Conservation (phyloP, 2,888 invertebrate genomes). For the Blastobasis adustella region DNA sequence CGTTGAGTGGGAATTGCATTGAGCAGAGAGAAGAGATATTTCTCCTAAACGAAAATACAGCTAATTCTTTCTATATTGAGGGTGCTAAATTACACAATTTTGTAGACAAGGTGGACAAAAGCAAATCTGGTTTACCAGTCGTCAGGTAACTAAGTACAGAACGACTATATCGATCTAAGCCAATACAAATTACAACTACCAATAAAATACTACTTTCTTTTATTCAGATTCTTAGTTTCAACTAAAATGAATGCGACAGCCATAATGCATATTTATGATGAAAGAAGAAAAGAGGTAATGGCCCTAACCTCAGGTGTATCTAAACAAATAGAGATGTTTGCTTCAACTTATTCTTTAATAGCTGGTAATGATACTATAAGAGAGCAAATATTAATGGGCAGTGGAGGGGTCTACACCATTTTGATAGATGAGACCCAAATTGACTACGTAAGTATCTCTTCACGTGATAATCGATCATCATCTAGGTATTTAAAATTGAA, state of each 20-base stretch:
- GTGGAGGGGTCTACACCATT: slow-evolving; percentile 46
- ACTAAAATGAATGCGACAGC: slow-evolving; percentile 21
- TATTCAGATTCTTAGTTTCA: slow-evolving; percentile 30
- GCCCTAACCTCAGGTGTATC: slow-evolving; percentile 25
- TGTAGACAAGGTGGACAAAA: slow-evolving; percentile 66
- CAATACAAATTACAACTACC: too few species aligned
- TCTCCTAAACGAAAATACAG: slow-evolving; percentile 38
- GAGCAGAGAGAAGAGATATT: slow-evolving; percentile 27
- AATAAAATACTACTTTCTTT: too few species aligned
- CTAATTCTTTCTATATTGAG: slow-evolving; percentile 42
- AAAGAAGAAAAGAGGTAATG: slow-evolving; percentile 31
- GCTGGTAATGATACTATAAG: slow-evolving; percentile 19
- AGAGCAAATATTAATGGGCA: slow-evolving; percentile 27
- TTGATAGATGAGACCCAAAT: slow-evolving; percentile 25
- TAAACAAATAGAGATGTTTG: slow-evolving; percentile 37
- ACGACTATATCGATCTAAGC: too few species aligned
- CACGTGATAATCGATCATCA: too few species aligned
- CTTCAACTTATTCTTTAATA: slow-evolving; percentile 35
- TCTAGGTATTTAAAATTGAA: too few species aligned
- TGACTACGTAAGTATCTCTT: slow-evolving; percentile 27
- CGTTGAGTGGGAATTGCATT: slow-evolving; percentile 35
- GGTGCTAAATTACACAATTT: slow-evolving; percentile 31
- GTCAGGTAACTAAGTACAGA: slow-evolving; percentile 54
- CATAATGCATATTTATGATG: slow-evolving; percentile 35
- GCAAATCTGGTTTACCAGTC: slow-evolving; percentile 70